Percentiles rank a stretch among this genome's conserved stretches.
phyloP scores from a whole-genome alignment of 2,797 vertebrate species.

The Nothura maculosa region DNA sequence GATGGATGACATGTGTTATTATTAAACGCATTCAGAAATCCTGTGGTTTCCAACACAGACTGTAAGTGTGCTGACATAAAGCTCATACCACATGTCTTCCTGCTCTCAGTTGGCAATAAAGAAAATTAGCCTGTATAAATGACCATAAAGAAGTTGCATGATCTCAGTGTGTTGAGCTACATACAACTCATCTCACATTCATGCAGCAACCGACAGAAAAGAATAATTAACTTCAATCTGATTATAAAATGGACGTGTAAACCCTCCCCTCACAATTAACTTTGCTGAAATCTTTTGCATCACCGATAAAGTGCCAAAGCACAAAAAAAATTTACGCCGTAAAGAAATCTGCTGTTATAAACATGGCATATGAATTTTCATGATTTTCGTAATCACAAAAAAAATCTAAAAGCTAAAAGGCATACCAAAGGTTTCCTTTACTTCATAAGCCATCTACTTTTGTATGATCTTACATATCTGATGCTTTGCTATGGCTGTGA shows the following conservation, averaged over 20 bases:
- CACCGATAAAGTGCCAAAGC: not conserved
- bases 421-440: not conserved
- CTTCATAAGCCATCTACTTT: conserved; percentile 29
- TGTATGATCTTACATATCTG: not conserved
- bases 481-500: not conserved
- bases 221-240: not conserved
- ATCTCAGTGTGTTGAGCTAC: not conserved
- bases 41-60: conserved; percentile 44
- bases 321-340: not conserved
- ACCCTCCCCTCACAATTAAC: not conserved
- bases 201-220: not conserved
- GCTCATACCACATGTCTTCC: conserved; percentile 4
- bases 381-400: not conserved
- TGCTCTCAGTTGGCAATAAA: conserved; percentile 3
- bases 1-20: conserved; percentile 61
- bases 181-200: not conserved
- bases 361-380: not conserved
- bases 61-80: conserved; percentile 32
- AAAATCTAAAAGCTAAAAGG: not conserved
- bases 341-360: not conserved
- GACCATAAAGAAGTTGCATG: not conserved
- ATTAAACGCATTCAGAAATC: conserved; percentile 49
- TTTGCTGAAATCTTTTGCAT: not conserved
- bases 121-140: conserved; percentile 42
- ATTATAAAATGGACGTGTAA: conserved; percentile 5